phyloP scores from a whole-genome alignment of 1,140 invertebrate species.

The Cydia amplana region DNA sequence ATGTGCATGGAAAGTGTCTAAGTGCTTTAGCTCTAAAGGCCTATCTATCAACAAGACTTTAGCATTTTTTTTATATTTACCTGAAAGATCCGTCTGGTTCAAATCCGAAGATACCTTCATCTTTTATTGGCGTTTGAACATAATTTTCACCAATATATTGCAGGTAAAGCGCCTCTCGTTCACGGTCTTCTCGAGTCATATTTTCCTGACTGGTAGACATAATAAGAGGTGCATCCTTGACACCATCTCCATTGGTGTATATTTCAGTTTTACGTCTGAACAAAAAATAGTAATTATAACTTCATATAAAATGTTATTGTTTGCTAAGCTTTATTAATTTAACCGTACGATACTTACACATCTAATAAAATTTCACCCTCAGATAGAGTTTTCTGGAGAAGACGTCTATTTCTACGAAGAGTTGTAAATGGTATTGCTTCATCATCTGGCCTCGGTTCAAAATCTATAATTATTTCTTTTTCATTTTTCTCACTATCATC shows the following conservation, averaged over 20 bases:
- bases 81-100: slow-evolving; percentile 76
- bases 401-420: slow-evolving; percentile 79
- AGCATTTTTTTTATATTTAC: slow-evolving; percentile 46
- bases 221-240: slow-evolving; percentile 75
- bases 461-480: slow-evolving; percentile 92
- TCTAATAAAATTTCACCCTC: slow-evolving; percentile 89
- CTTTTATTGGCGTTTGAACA: slow-evolving; percentile 80
- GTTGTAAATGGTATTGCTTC: slow-evolving; percentile 80
- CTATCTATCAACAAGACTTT: background rate
- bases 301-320: no score
- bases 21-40: slow-evolving; percentile 22
- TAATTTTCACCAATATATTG: slow-evolving; percentile 76
- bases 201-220: slow-evolving; percentile 82
- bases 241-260: slow-evolving; percentile 59
- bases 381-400: slow-evolving; percentile 88
- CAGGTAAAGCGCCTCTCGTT: slow-evolving; percentile 65
- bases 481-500: slow-evolving; percentile 83
- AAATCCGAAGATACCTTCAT: slow-evolving; percentile 81
- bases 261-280: slow-evolving; percentile 75
- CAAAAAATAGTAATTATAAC: slow-evolving; percentile 34
- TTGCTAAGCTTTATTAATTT: background rate
- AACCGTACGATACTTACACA: slow-evolving; percentile 69
- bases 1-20: slow-evolving; percentile 25
- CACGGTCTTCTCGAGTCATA: slow-evolving; percentile 72
- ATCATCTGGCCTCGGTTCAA: slow-evolving; percentile 87